Evolutionary conservation across 2,888 invertebrate species (phyloP), one percentile per base, ranked within the genome.

Genomic region (Caenorhabditis japonica): DNA sequence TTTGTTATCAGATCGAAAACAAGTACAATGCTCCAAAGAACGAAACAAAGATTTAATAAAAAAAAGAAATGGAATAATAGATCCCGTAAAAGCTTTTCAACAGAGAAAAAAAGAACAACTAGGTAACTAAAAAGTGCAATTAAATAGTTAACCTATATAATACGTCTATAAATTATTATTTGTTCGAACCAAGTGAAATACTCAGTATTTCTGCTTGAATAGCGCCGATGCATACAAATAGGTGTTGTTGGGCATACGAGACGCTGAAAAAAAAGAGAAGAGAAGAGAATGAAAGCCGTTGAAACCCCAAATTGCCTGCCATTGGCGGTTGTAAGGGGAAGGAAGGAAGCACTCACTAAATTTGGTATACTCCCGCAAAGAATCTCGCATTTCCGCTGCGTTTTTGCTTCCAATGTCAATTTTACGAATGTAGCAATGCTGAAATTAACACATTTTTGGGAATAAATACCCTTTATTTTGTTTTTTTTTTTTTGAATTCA

Each of bases 401-500:
- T 47, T 70, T 33, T 72, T 66, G 33, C 64, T 62, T n/a, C 58
- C 59, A 62, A 79, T 83, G 38, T 80, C 74, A 23, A 83, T 62
- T 27, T 80, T 77, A 7, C 83, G 81, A 46, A 83, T 75, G 72
- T 76, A 78, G 66, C 73, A 71, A 59, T 80, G 69, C 80, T 80
- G 52, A 17, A 76, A 70, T n/a, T n/a, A n/a, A n/a, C n/a, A n/a
- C n/a, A 51, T 15, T 13, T 25, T 25, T 17, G 23, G 23, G n/a
- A n/a, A 23, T 46, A n/a, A n/a, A n/a, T n/a, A n/a, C 30, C 30
- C 5, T 7, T 30, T 30, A 7, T 30, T 30, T 30, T 10, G 30
- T 30, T 30, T 30, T 30, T 30, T 30, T 30, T 30, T 30, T 30
- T 30, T 30, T 10, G 13, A 39, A 15, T 39, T 15, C n/a, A n/a